Conservation (phyloP, 92 coral and sea anemone species). For the Palythoa grandis region DNA sequence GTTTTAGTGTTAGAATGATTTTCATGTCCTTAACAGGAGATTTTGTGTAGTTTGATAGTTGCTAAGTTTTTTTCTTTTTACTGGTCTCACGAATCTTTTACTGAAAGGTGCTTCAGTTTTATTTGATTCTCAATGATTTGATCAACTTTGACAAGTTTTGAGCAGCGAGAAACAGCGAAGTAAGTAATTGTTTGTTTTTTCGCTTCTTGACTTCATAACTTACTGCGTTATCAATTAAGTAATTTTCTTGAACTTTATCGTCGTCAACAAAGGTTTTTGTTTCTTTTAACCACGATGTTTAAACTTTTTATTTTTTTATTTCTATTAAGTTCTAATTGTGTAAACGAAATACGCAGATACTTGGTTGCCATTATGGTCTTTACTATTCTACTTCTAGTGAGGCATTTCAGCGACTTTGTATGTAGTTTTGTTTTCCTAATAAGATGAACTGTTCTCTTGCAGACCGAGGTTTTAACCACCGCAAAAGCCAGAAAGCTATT, state of each 20-base stretch:
- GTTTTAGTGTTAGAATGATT: background rate
- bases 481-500: background rate
- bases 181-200: background rate
- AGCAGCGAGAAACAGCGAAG: background rate
- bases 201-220: too few relatives aligned
- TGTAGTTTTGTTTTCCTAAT: background rate
- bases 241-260: background rate
- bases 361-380: background rate
- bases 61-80: background rate
- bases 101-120: background rate
- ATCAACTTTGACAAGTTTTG: background rate
- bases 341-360: too few relatives aligned
- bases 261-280: background rate
- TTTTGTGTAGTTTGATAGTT: background rate
- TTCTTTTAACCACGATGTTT: background rate
- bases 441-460: slow-evolving; percentile 26
- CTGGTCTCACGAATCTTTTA: background rate
- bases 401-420: background rate
- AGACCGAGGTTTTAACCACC: background rate
- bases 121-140: background rate
- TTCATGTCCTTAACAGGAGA: background rate
- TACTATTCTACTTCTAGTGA: background rate
- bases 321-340: background rate
- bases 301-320: background rate
- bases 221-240: background rate